These are phyloP conservation scores for Tenebrosternarchus preto DNA, from an alignment of 2,113 vertebrate species.

Conservation along the genomic window DNA sequence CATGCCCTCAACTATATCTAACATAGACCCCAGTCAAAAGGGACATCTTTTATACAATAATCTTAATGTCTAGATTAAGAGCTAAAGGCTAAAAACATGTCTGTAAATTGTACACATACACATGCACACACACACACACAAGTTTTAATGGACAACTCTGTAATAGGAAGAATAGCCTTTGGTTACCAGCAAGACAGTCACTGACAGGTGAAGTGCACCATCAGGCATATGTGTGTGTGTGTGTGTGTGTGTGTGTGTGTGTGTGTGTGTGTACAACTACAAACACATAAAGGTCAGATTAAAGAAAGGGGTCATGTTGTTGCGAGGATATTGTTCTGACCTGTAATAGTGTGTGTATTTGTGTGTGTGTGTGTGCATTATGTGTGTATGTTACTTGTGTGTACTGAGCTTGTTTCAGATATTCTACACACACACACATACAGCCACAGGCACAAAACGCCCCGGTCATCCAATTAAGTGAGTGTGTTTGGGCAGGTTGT, in stretches of 20 bases:
- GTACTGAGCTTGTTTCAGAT: too few relatives aligned
- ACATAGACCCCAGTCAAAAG: too few relatives aligned
- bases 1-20: too few relatives aligned
- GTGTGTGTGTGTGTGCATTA: background rate
- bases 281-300: constrained; percentile 29
- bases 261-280: background rate
- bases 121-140: background rate
- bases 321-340: background rate
- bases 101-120: background rate
- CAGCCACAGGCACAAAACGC: background rate
- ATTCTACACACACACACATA: background rate
- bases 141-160: constrained; percentile 2
- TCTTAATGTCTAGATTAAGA: too few relatives aligned
- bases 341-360: background rate
- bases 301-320: background rate
- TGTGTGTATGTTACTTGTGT: background rate
- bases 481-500: constrained; percentile 1
- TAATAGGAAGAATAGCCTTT: constrained; percentile 23
- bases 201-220: background rate
- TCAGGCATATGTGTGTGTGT: background rate
- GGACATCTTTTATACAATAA: too few relatives aligned
- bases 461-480: background rate
- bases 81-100: too few relatives aligned
- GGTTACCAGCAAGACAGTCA: constrained; percentile 4
- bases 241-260: constrained; percentile 11